Evolutionary conservation across 2,888 invertebrate genomes (phyloP), one percentile per base, ranked within the genome.

Genomic region (Kuschelorhynchus macadamiae): DNA sequence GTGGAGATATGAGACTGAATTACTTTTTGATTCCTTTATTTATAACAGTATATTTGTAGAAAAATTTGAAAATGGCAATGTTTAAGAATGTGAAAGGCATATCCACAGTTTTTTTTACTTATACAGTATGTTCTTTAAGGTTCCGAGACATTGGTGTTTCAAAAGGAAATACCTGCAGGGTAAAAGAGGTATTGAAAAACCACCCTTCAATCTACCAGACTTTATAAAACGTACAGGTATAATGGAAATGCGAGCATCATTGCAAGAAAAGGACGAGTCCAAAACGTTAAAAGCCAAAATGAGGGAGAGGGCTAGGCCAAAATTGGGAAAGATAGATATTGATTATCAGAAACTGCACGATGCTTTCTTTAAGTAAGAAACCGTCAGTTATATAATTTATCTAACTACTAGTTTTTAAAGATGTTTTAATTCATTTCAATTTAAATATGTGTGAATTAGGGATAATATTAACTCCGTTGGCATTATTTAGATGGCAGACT

Each of bases 211-310:
- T 82, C 86, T 99, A 53, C 99, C 99, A 0, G 98, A 98, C 78
- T 99, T 98, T 82, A 99, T 99, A 68, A 97, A 98, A 83, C 92
- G 96, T 79, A 99, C 99, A 0, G 99, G 99, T n/a, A 99, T 99
- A 72, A 98, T 97, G 92, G 99, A 99, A 85, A 99, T 99, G 99
- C 87, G 99, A 41, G 97, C 98, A 33, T 97, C 98, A 0, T 87
- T 99, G 16, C 97, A 97, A 80, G 99, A 99, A 81, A 98, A 99
- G 77, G 97, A 97, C 78, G 97, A 97, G 78, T 91, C 94, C 20
- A 96, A 97, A 80, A 95, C 96, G 0, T 84, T 97, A 0, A 98
- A 98, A 81, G 94, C 97, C 0, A 98, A 98, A 86, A 98, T 98
- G 97, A 87, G 98, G 17, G 99, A 99, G 82, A 89, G 97, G 68